Base-by-base conservation (phyloP, 2,797 vertebrate genomes). In the Rhinogobio ventralis region DNA sequence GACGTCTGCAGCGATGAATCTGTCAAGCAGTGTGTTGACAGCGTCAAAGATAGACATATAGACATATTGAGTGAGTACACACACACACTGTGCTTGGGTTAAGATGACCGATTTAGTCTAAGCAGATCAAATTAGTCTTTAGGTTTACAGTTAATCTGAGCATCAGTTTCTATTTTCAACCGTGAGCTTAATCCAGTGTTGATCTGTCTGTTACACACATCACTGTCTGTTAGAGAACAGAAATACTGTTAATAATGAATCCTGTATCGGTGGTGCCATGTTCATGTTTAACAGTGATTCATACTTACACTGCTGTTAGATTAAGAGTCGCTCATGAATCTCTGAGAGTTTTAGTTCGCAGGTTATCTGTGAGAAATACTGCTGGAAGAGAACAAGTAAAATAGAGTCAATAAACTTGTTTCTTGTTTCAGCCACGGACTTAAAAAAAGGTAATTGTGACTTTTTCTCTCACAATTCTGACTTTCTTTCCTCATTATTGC, bases 1-100 rank as follows among this genome's bases (percentile, higher is more conserved):
- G 95, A 96, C 0, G 95, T 96, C 76, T 96, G 95, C 0, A 94
- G 79, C 0, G 95, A 96, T 7, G 87, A 94, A 72, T 96, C 96
- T 0, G 94, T 97, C 86, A 93, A 92, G 2, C 87, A 92, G 90
- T 97, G 95, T 39, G 83, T 97, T 0, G 46, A 94, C 78, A 93
- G 94, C 89, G 92, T 97, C 79, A 95, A 93, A 25, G 94, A 94
- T 78, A 91, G 95, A 20, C 95, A 93, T 5, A 30, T 95, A 53
- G 95, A 96, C 0, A 62, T 96, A 82, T 93, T 97, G 79, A 93
- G 95, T 95, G 51, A 92, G 94, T 90, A 20, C 28, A 82, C 14
- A 42, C 49, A 75, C 73, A 55, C 45, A 66, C 69, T 7, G 3
- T n/a, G 6, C 51, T 55, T 76, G 45, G 23, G 20, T 57, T 76